Evolutionary conservation across 92 coral and sea anemone genomes (phyloP).

Genomic region (Zoanthus solanderi): DNA sequence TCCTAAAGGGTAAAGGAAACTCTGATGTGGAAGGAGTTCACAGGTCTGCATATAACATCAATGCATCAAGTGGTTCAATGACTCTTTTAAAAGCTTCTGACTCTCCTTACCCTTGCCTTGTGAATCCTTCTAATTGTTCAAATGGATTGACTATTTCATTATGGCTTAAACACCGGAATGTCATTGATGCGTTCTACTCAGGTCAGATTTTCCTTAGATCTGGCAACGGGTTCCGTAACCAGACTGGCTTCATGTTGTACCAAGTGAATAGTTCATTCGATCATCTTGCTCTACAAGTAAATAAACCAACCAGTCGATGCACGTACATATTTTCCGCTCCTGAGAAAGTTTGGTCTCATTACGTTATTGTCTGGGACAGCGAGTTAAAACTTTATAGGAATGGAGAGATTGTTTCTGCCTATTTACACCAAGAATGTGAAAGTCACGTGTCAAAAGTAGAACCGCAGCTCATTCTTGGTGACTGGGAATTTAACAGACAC

Average conservation of each 20-base stretch:
- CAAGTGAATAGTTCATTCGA: not conserved
- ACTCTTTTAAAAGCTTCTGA: constrained; percentile 13
- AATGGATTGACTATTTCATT: not conserved
- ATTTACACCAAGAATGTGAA: not conserved
- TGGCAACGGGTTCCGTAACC: not conserved
- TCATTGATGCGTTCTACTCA: not conserved
- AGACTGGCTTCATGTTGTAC: not conserved
- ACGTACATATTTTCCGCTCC: not conserved
- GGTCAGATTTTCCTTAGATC: constrained; percentile 3
- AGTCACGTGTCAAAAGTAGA: not conserved
- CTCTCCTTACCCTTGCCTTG: not conserved
- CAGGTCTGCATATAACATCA: not conserved
- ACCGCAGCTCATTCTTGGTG: constrained; percentile 29
- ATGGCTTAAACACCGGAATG: constrained; percentile 19
- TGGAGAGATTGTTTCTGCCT: constrained; percentile 4
- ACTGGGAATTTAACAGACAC: constrained; percentile 6
- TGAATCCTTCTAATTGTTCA: not conserved
- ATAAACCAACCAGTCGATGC: not conserved
- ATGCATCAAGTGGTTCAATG: not conserved
- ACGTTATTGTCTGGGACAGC: not conserved
- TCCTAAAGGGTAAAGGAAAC: not conserved
- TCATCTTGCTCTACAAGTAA: not conserved
- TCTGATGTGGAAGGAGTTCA: constrained; percentile 21
- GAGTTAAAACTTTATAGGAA: not conserved
- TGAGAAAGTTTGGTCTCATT: constrained; percentile 24